Evolutionary conservation across 2,797 vertebrate genomes (phyloP).

Genomic region (Glyptemys insculpta): DNA sequence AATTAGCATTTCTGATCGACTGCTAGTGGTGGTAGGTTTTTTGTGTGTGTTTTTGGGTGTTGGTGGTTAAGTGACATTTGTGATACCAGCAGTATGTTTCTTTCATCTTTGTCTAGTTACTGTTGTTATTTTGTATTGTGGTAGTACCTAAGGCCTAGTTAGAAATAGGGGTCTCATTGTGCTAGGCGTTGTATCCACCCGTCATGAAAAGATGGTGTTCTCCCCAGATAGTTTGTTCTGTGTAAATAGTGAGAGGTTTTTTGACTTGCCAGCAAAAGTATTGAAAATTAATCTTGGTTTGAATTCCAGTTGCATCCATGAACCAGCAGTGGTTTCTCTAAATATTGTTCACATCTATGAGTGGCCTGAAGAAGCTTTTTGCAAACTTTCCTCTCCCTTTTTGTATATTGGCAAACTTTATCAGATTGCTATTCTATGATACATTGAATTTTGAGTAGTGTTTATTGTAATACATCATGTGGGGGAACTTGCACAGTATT

Average conservation of each 20-base stretch:
- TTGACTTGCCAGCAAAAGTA: not conserved
- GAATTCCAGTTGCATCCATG: not conserved
- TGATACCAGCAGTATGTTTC: not conserved
- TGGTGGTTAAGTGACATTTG: not conserved
- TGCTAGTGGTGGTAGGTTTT: not conserved
- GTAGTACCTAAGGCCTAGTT: not conserved
- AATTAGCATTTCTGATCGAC: not conserved
- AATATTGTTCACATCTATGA: not conserved
- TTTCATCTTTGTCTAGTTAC: not conserved
- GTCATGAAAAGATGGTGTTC: not conserved
- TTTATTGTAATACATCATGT: not conserved
- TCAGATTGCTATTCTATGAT: not conserved
- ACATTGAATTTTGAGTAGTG: not conserved
- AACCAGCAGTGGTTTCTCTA: not conserved
- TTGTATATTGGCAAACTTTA: not conserved
- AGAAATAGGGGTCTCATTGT: fast-evolving
- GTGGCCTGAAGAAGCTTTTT: not conserved
- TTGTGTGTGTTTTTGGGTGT: not conserved
- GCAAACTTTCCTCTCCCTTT: not conserved
- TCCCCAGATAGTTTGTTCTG: not conserved
- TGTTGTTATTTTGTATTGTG: not conserved
- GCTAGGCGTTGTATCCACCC: not conserved
- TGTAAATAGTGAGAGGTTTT: not conserved
- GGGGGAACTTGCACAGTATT: not conserved
- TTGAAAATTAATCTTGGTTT: not conserved